Percentiles rank a stretch among this genome's conserved stretches.
Evolutionary conservation across 1,140 invertebrate species (phyloP).

Genomic region (Chrysomallon squamiferum): DNA sequence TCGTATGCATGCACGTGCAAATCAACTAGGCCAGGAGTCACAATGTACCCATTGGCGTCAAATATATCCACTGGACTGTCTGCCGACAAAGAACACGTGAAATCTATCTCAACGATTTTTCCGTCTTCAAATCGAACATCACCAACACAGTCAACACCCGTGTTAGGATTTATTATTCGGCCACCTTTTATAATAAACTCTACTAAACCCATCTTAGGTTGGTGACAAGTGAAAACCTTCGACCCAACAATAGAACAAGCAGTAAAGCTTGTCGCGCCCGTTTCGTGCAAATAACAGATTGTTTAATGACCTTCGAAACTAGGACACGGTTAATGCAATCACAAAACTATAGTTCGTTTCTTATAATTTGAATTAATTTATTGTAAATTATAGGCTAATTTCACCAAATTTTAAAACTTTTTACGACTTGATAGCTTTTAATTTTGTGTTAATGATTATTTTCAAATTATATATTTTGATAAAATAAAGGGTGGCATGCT

Average conservation of each 20-base stretch:
- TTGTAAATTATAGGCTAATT: too few relatives aligned
- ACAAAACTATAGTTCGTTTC: too few relatives aligned
- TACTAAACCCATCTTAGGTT: conserved; percentile 14
- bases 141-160: conserved; percentile 31
- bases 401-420: too few relatives aligned
- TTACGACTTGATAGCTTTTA: too few relatives aligned
- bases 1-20: conserved; percentile 57
- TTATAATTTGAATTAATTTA: too few relatives aligned
- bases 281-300: too few relatives aligned
- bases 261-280: too few relatives aligned
- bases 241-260: not conserved
- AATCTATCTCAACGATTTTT: conserved; percentile 15
- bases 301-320: too few relatives aligned
- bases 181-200: conserved; percentile 46
- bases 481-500: too few relatives aligned
- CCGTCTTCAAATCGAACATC: conserved; percentile 31
- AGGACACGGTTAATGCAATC: too few relatives aligned
- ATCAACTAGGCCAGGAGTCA: conserved; percentile 57
- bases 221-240: not conserved
- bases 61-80: conserved; percentile 12
- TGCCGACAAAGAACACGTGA: not conserved
- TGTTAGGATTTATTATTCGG: conserved; percentile 47
- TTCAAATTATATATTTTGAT: too few relatives aligned
- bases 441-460: too few relatives aligned
- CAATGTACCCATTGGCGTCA: conserved; percentile 45